phyloP scores from a whole-genome alignment of 92 coral and sea anemone genomes.

The Porites lobata region DNA sequence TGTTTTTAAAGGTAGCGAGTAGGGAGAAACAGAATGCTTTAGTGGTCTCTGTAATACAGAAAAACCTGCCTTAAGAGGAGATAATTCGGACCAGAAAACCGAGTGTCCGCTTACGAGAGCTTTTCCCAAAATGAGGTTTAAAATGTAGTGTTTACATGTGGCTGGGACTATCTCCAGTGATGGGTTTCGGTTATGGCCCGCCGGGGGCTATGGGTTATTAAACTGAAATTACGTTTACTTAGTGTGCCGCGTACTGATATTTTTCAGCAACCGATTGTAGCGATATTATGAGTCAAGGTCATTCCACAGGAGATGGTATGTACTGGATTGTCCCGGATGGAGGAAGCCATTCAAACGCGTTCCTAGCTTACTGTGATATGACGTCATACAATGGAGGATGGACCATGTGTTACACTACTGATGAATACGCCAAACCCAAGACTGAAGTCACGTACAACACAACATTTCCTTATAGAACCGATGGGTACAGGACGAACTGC shows the following conservation, averaged over 20 bases:
- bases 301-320: slow-evolving; percentile 21
- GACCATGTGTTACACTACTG: slow-evolving; percentile 63
- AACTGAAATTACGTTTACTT: too few species aligned
- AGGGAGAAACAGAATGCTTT: too few species aligned
- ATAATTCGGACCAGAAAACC: too few species aligned
- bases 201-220: too few species aligned
- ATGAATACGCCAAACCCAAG: slow-evolving; percentile 31
- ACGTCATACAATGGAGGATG: slow-evolving; percentile 56
- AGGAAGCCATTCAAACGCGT: slow-evolving; percentile 26
- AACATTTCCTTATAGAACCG: slow-evolving; percentile 26
- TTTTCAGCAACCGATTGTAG: not conserved
- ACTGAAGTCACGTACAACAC: slow-evolving; percentile 38
- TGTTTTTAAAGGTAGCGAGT: too few species aligned
- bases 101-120: too few species aligned
- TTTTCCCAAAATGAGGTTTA: too few species aligned
- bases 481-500: slow-evolving; percentile 47
- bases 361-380: slow-evolving; percentile 63
- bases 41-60: too few species aligned
- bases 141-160: too few species aligned
- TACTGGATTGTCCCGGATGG: slow-evolving; percentile 40
- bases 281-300: slow-evolving; percentile 15
- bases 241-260: not conserved
- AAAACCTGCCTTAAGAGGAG: too few species aligned
- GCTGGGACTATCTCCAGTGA: too few species aligned
- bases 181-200: too few species aligned